Conservation (phyloP, 2,113 vertebrate genomes). For the Nestor notabilis region DNA sequence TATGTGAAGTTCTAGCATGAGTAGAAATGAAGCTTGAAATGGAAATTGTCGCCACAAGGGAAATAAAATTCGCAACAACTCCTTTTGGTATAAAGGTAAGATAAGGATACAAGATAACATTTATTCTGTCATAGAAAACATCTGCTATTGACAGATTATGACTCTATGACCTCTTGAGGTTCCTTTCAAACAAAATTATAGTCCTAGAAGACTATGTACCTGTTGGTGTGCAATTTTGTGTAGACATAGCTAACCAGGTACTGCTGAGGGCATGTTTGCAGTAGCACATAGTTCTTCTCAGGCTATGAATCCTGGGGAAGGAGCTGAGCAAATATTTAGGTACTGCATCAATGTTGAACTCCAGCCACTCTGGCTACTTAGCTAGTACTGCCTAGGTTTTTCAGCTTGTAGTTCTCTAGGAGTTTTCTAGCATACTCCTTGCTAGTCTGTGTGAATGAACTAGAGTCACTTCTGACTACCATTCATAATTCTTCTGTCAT, state of each 20-base stretch:
- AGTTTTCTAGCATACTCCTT: not conserved
- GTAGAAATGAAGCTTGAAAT: slow-evolving; percentile 7
- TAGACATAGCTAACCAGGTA: slow-evolving; percentile 22
- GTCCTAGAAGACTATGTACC: not conserved
- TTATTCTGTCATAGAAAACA: not conserved
- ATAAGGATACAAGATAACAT: not conserved
- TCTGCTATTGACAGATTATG: not conserved
- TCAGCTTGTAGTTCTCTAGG: not conserved
- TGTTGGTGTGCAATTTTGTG: slow-evolving; percentile 12
- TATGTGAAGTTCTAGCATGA: not conserved
- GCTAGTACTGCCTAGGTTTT: not conserved
- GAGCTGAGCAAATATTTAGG: slow-evolving; percentile 58
- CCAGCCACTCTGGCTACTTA: not conserved
- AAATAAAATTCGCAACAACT: not conserved
- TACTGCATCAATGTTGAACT: slow-evolving; percentile 35
- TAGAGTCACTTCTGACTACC: not conserved
- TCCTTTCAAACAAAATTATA: not conserved
- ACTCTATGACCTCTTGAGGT: not conserved
- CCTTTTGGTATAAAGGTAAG: not conserved
- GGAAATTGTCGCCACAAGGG: not conserved
- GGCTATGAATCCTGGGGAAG: slow-evolving; percentile 56
- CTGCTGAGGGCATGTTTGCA: slow-evolving; percentile 49
- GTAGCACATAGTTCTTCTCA: slow-evolving; percentile 29
- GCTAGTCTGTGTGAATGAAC: not conserved
- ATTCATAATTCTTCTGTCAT: not conserved